These are phyloP conservation scores for Nannobrachium achirus DNA, from an alignment of 2,113 vertebrate species.

Conservation along the genomic window DNA sequence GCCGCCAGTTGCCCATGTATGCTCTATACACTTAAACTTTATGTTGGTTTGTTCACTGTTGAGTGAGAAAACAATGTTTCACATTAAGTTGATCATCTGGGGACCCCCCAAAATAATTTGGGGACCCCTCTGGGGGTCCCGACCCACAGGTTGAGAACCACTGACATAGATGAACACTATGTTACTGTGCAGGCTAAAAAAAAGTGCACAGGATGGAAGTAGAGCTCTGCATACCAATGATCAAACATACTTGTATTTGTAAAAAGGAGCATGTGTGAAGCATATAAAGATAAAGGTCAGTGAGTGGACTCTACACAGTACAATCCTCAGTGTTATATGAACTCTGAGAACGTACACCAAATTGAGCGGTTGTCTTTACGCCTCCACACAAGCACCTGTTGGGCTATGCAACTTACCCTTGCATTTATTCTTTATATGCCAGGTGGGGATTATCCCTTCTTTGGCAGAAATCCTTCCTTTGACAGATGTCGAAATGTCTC, in stretches of 20 bases:
- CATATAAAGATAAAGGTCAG: conserved; percentile 63
- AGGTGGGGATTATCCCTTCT: conserved; percentile 69
- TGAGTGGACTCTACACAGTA: conserved; percentile 25
- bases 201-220: conserved; percentile 38
- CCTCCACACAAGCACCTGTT: conserved; percentile 77
- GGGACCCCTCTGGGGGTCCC: no score
- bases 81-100: no score
- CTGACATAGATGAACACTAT: no score
- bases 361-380: conserved; percentile 35
- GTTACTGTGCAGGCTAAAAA: background rate
- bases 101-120: no score
- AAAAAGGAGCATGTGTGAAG: conserved; percentile 46
- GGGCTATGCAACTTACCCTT: conserved; percentile 66
- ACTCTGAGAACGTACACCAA: no score
- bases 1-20: no score
- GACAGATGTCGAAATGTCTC: conserved; percentile 71
- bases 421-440: conserved; percentile 71
- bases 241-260: conserved; percentile 67
- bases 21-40: no score
- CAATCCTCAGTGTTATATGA: no score
- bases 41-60: no score
- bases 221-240: conserved; percentile 45
- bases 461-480: conserved; percentile 70
- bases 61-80: no score
- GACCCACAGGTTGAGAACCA: no score